These are phyloP conservation scores for Pollenia labialis DNA, from an alignment of 2,888 invertebrate species.

Conservation along the genomic window DNA sequence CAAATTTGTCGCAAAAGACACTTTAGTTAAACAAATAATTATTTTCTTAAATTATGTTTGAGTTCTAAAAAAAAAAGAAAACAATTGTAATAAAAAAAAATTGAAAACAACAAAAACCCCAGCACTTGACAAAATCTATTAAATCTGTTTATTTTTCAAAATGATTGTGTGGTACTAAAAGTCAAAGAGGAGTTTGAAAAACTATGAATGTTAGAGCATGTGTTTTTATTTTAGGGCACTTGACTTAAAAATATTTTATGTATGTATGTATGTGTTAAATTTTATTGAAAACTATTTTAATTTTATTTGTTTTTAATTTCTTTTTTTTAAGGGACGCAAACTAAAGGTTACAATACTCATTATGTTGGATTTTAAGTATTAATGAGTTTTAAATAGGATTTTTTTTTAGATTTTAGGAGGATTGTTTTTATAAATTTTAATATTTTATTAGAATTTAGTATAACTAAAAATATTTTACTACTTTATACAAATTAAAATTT, in stretches of 20 bases:
- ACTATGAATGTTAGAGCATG: neutral
- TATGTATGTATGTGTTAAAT: constrained; percentile 48
- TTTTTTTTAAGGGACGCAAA: constrained; percentile 26
- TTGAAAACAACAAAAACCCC: constrained; percentile 15
- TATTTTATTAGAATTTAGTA: neutral
- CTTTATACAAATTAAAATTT: neutral
- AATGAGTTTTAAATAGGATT: constrained; percentile 3
- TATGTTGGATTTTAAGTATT: neutral
- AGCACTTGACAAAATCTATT: constrained; percentile 68
- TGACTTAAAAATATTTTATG: constrained; percentile 56
- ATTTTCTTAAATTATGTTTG: constrained; percentile 45
- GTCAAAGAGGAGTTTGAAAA: neutral
- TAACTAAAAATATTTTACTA: constrained; percentile 2
- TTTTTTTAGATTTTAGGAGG: neutral
- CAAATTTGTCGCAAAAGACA: constrained; percentile 59
- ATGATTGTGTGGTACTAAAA: constrained; percentile 23
- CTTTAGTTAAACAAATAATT: constrained; percentile 56
- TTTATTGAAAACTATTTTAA: constrained; percentile 34
- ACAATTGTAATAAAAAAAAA: constrained; percentile 40
- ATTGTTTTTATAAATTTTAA: neutral
- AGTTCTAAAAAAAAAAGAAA: constrained; percentile 21
- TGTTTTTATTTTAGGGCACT: constrained; percentile 45
- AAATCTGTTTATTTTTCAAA: constrained; percentile 51
- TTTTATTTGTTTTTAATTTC: constrained; percentile 68
- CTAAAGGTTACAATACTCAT: neutral